Base-by-base conservation (phyloP, 2,797 vertebrate genomes). In the Characodon lateralis region DNA sequence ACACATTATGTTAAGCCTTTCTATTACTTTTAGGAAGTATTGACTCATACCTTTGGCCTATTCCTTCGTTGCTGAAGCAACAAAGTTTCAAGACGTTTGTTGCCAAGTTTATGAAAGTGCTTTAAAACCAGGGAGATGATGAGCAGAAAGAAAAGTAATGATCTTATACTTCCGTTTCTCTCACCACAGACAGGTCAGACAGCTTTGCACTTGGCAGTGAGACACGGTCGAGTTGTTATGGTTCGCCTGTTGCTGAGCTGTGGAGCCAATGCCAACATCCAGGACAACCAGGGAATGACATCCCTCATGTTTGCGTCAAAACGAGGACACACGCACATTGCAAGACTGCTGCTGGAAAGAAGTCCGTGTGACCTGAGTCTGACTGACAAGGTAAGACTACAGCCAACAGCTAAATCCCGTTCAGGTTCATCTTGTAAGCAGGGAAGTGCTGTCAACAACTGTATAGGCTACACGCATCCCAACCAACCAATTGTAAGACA, bases 291-390 rank as follows among this genome's bases (percentile, higher is more conserved):
- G 59, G 98, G 98, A n/a, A 95, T 87, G 0, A 97, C 97, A 0
- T 97, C 97, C 12, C 95, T 99, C 87, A 98, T 99, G 96, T 94
- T 97, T 35, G 97, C 98, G 70, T 96, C 96, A 20, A 96, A 94
- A 89, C 95, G 96, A 48, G 97, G 97, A 76, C 96, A 97, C 26
- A 10, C 93, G 0, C 95, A 97, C 88, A 95, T 99, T 0, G 96
- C 96, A 0, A 84, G 94, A 59, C 95, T 99, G 78, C 96, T 99
- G 78, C 85, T 99, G 90, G 95, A 97, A 74, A 95, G 97, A 58
- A 96, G 97, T 0, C 94, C 93, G 83, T 99, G 98, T 46, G 91
- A 97, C 85, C 89, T 96, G 22, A 72, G 73, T 0, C 90, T 98
- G 74, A 96, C 87, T 0, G 96, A 99, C 92, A 97, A 97, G 95